Evolutionary conservation across 2,797 vertebrate genomes (phyloP).

Genomic region (Enteromius paludinosus): DNA sequence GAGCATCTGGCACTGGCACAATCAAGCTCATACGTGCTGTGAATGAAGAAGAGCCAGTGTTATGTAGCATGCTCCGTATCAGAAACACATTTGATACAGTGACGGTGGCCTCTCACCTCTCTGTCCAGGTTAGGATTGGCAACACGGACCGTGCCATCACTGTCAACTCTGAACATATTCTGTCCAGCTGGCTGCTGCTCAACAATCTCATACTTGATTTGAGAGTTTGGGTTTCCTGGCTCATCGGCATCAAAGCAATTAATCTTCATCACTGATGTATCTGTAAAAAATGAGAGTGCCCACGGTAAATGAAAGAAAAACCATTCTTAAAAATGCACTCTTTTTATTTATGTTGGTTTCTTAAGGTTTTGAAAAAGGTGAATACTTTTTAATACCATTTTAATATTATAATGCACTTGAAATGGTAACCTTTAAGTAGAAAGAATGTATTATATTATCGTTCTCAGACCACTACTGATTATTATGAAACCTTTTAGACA

Average conservation of each 20-base stretch:
- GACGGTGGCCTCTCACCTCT: conserved; percentile 81
- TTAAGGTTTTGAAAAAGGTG: background rate
- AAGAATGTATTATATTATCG: background rate
- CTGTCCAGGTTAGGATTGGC: conserved; percentile 79
- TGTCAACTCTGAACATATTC: conserved; percentile 76
- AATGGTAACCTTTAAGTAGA: background rate
- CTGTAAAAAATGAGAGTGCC: conserved; percentile 67
- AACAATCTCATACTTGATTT: conserved; percentile 80
- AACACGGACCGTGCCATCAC: conserved; percentile 77
- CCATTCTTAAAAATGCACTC: background rate
- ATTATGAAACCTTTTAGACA: background rate
- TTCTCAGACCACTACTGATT: background rate
- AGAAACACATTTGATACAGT: background rate
- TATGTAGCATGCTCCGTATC: background rate
- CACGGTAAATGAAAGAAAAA: background rate
- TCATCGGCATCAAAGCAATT: conserved; percentile 87
- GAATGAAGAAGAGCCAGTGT: background rate
- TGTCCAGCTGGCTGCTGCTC: conserved; percentile 72
- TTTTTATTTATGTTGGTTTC: background rate
- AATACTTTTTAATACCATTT: background rate
- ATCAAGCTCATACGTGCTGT: background rate
- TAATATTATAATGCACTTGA: background rate
- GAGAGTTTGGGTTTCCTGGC: conserved; percentile 76
- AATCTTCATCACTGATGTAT: conserved; percentile 80
- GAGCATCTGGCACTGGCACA: background rate